phyloP scores from a whole-genome alignment of 2,888 invertebrate species.

The Ferdinandea cuprea region DNA sequence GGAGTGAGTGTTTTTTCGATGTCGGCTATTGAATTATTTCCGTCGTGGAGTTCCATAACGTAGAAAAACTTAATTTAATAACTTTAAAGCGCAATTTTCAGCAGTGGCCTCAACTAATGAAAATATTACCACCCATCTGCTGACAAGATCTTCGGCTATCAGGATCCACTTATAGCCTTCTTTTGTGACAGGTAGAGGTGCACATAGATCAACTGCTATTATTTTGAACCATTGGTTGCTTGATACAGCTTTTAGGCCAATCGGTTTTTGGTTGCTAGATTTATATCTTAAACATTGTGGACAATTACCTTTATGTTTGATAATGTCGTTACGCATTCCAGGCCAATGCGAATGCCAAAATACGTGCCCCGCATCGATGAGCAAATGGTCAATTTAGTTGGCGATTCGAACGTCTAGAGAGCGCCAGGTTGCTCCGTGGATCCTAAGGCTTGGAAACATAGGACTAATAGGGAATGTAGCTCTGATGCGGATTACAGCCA shows the following conservation, averaged over 20 bases:
- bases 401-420: too few species aligned
- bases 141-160: slow-evolving; percentile 76
- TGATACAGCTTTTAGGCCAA: slow-evolving; percentile 61
- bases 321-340: neutral
- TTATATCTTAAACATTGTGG: slow-evolving; percentile 5
- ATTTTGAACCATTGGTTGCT: slow-evolving; percentile 72
- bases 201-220: slow-evolving; percentile 69
- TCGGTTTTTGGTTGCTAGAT: slow-evolving; percentile 68
- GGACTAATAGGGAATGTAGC: too few species aligned
- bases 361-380: too few species aligned
- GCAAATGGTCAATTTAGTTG: too few species aligned
- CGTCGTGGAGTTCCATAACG: slow-evolving; percentile 78
- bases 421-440: too few species aligned
- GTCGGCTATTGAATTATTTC: slow-evolving; percentile 79
- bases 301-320: slow-evolving; percentile 10
- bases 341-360: too few species aligned
- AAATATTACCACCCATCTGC: slow-evolving; percentile 77
- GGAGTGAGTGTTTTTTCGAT: slow-evolving; percentile 77
- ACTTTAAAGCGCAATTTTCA: slow-evolving; percentile 75
- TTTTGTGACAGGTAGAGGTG: slow-evolving; percentile 48
- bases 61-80: slow-evolving; percentile 79
- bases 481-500: too few species aligned
- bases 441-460: too few species aligned
- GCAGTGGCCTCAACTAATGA: slow-evolving; percentile 77
- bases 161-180: slow-evolving; percentile 76